Evolutionary conservation across 2,888 invertebrate species (phyloP), one percentile per base, ranked within the genome.

Genomic region (Drosophila percnosoma): DNA sequence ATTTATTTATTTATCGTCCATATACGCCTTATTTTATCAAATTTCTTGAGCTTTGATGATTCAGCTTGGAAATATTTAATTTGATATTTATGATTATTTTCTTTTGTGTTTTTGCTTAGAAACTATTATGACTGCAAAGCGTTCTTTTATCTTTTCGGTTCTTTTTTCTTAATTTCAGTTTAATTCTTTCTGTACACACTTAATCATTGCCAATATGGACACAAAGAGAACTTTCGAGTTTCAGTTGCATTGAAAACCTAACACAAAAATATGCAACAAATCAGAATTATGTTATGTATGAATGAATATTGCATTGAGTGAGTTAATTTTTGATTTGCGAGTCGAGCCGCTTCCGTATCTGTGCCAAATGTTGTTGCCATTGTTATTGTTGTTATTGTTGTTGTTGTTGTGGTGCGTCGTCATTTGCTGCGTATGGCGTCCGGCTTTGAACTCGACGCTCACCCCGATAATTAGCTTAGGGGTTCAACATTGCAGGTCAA

Each of bases 401-500:
- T 51, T 63, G 58, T 45, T 61, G 49, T 57, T 40, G 49, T 42
- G 63, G 57, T 57, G 62, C 53, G 59, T 49, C 45, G 55, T 31
- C 58, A 64, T 64, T 68, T 48, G 57, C 38, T 57, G 27, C 33
- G 33, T 51, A 57, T 42, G 60, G 62, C 73, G 59, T 78, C 51
- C 61, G 64, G 54, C 67, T 76, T 42, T 68, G 68, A 73, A 87
- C 83, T 63, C 68, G 66, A 42, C 57, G 73, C 57, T 81, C 82
- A 89, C 87, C 85, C 74, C 74, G 79, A 75, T 87, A 87, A 87
- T 87, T 90, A 91, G 91, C 90, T 91, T 90, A 89, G 81, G 80
- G 83, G 91, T 90, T 91, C 90, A 91, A 89, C 89, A 68, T 82
- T 70, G 73, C 89, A 89, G 92, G 91, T 90, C 90, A 89, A 78